Evolutionary conservation across 92 coral and sea anemone species (phyloP), one percentile per base, ranked within the genome.

Genomic region (Epizoanthus illoricatus): DNA sequence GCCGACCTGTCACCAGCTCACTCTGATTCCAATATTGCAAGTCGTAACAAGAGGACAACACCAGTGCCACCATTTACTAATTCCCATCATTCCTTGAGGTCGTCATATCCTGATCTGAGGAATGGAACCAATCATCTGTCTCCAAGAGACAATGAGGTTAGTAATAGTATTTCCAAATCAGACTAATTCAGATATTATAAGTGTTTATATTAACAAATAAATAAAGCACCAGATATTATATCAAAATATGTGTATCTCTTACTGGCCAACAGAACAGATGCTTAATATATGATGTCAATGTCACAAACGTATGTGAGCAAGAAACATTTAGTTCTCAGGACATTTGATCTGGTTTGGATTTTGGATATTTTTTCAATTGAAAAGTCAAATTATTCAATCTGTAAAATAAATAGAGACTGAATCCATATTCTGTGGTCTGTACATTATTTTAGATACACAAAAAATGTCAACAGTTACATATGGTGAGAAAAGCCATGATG

Each of bases 1-100:
- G 97, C 98, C 33, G 98, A 95, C 90, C 91, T 95, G 42, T 93
- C 95, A 17, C 98, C 98, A 61, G 92, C 98, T 12, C 86, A 89
- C 49, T 92, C 98, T 0, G 98, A 94, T 54, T 85, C 93, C 71
- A 90, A 87, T 60, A 69, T 84, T 68, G 71, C 78, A 28, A 69
- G 89, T 11, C 91, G 80, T 57, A 80, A 70, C 69, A 91, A 89
- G 60, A 76, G 87, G 65, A 84, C 89, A 12, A 87, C 88, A 16
- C 80, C 92, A n/a, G 71, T 88, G 39, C 89, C 87, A 36, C 67
- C 74, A 5, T 21, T 80, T 33, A 54, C 86, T 45, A 69, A 68
- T 52, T 43, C 86, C 49, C 84, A 83, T 55, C 88, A 89, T 58
- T 85, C 94, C 23, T 76, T 88, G 72, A 86, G 92, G 68, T 90